Conservation (phyloP, 2,888 invertebrate genomes). For the Ganaspis brasiliensis region DNA sequence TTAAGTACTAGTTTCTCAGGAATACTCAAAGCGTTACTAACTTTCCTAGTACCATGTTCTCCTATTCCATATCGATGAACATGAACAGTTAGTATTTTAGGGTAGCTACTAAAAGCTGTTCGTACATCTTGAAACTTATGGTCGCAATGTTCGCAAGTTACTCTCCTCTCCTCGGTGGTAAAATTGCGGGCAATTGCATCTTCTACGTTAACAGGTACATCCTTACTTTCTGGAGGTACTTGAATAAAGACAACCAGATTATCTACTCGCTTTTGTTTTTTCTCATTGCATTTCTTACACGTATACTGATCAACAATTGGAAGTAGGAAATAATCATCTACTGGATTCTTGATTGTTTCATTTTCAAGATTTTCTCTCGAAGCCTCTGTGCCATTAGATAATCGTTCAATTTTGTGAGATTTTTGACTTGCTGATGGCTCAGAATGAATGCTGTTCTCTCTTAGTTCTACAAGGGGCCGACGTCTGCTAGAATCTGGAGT, state of each 20-base stretch:
- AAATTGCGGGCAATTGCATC: conserved; percentile 68
- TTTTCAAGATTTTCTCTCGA: conserved; percentile 2
- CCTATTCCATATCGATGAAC: conserved; percentile 72
- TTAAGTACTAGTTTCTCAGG: conserved; percentile 66
- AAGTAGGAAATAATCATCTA: conserved; percentile 70
- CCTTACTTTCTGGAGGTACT: conserved; percentile 63
- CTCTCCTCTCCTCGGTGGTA: conserved; percentile 68
- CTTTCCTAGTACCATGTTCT: conserved; percentile 70
- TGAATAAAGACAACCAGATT: conserved; percentile 73
- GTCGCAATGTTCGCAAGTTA: conserved; percentile 71
- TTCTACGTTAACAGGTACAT: conserved; percentile 60
- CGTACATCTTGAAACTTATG: conserved; percentile 67
- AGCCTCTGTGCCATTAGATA: conserved; percentile 3
- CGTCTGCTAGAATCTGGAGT: conserved; percentile 63
- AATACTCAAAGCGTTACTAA: conserved; percentile 69
- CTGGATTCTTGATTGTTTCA: conserved; percentile 64
- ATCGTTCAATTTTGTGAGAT: conserved; percentile 41
- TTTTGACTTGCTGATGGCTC: conserved; percentile 52
- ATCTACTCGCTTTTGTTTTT: conserved; percentile 70
- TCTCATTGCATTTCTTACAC: conserved; percentile 69
- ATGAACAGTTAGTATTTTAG: conserved; percentile 71
- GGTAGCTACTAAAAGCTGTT: conserved; percentile 68
- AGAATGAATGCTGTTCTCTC: conserved; percentile 39
- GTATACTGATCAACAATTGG: conserved; percentile 71
- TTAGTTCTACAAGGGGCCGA: conserved; percentile 63